phyloP scores from a whole-genome alignment of 2,797 vertebrate genomes.

The Labroides dimidiatus region DNA sequence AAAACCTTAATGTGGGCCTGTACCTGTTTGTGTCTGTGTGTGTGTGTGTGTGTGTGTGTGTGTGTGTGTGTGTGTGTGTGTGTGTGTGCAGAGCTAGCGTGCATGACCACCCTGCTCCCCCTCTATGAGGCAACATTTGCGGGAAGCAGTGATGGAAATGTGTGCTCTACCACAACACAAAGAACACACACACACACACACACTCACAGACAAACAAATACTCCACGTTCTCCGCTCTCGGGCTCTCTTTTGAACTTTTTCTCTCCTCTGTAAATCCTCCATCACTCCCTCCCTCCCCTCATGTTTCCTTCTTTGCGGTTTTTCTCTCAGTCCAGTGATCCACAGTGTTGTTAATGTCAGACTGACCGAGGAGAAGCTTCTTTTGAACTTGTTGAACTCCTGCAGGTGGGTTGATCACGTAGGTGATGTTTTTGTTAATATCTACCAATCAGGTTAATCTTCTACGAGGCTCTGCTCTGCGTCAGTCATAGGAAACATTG shows the following conservation, averaged over 20 bases:
- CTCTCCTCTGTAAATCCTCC: slow-evolving; percentile 41
- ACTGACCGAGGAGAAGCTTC: slow-evolving; percentile 34
- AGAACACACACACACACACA: slow-evolving; percentile 52
- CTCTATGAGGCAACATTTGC: slow-evolving; percentile 78
- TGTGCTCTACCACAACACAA: slow-evolving; percentile 73
- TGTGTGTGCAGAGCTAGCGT: slow-evolving; percentile 25
- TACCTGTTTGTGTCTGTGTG: slow-evolving; percentile 47
- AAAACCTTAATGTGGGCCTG: slow-evolving; percentile 44
- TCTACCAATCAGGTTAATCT: slow-evolving; percentile 65
- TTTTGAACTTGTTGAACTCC: slow-evolving; percentile 38
- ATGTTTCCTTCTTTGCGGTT: slow-evolving; percentile 20
- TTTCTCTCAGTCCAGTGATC: slow-evolving; percentile 50
- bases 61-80: slow-evolving; percentile 18
- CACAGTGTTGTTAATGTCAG: slow-evolving; percentile 49
- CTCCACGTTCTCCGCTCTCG: slow-evolving; percentile 47
- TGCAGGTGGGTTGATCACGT: slow-evolving; percentile 26
- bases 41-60: slow-evolving; percentile 15
- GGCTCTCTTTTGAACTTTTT: slow-evolving; percentile 51
- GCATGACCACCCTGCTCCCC: slow-evolving; percentile 58
- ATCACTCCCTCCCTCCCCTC: slow-evolving; percentile 21
- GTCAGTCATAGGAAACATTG: slow-evolving; percentile 65
- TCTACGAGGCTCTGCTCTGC: slow-evolving; percentile 81
- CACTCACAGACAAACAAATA: slow-evolving; percentile 64
- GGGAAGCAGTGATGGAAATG: slow-evolving; percentile 83
- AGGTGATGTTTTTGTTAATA: slow-evolving; percentile 45